Evolutionary conservation across 2,113 vertebrate genomes (phyloP).

Genomic region (Oxyruncus cristatus): DNA sequence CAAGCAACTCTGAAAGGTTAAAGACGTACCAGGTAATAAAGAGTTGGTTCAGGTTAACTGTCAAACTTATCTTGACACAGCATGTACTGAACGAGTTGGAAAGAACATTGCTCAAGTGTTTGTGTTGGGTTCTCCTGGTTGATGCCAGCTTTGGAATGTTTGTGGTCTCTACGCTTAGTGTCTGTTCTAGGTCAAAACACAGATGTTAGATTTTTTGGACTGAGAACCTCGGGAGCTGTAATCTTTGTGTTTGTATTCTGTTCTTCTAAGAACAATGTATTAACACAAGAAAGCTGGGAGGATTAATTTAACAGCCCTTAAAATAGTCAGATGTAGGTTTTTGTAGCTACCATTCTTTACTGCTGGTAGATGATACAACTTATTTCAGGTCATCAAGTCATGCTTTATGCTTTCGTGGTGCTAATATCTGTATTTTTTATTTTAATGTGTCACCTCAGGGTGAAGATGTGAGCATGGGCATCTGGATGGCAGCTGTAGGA

Average conservation of each 20-base stretch:
- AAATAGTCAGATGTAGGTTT: neutral
- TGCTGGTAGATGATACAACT: neutral
- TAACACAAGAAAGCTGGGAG: neutral
- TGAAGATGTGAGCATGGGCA: slow-evolving; percentile 99
- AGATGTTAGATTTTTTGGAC: neutral
- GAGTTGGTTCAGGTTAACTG: neutral
- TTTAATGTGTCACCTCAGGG: slow-evolving; percentile 73
- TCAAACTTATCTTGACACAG: neutral
- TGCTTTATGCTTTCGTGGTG: neutral
- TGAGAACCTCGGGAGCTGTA: neutral
- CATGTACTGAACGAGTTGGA: neutral
- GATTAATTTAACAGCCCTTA: neutral
- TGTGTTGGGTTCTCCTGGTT: neutral
- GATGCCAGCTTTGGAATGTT: neutral
- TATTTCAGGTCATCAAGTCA: neutral
- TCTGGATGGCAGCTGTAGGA: slow-evolving; percentile 98
- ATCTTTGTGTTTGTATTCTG: neutral
- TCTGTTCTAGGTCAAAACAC: neutral
- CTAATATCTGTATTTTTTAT: neutral
- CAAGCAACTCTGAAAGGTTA: slow-evolving; percentile 83
- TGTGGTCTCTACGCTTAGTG: neutral
- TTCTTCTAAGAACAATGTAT: neutral
- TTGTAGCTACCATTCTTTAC: neutral
- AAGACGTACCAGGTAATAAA: slow-evolving; percentile 92
- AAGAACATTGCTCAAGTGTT: neutral